Base-by-base conservation (phyloP, 2,113 vertebrate species). In the Alectura lathami region DNA sequence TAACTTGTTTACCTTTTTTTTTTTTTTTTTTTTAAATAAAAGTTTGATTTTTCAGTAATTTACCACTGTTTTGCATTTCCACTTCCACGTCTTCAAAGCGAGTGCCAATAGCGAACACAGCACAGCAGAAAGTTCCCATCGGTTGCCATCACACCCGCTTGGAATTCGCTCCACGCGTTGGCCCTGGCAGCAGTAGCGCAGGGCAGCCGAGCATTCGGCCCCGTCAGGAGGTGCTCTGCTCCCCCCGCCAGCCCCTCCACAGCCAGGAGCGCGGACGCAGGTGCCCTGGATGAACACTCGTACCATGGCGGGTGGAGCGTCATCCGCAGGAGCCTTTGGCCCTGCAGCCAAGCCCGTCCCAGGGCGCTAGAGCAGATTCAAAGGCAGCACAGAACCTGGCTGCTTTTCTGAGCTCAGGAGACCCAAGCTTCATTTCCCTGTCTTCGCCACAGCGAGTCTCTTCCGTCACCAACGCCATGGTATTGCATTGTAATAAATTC, bases 281-380 rank as follows among this genome's bases (percentile, higher is more conserved):
- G 15, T 3, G 27, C 20, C 67, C 62, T n/a, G 50, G 48, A 62
- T 16, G 2, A 48, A 30, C n/a, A 2, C 40, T 53, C 3, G 3
- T 5, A 4, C 2, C 1, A 1, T 26, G 69, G 60, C 51, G 22
- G 34, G 40, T 32, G 14, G 36, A 29, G 76, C 5, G 30, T 42
- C 6, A 4, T 23, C 53, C n/a, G 42, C 23, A 15, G 68, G 38
- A 60, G 30, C 54, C 83, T 82, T 13, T 21, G 51, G 29, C 66
- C 30, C 60, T 36, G 5, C 34, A 30, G 22, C 2, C 10, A 0
- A 5, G 43, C 27, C 3, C 0, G 18, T 43, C 83, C 12, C 36
- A 3, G 34, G 0, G 11, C 17, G 64, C 64, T 32, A 1, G 2
- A n/a, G 72, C 0, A 34, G 26, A 60, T 30, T 38, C 36, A 78